These are phyloP conservation scores for Leucoraja erinaceus DNA, from an alignment of 2,113 vertebrate species.

Conservation along the genomic window DNA sequence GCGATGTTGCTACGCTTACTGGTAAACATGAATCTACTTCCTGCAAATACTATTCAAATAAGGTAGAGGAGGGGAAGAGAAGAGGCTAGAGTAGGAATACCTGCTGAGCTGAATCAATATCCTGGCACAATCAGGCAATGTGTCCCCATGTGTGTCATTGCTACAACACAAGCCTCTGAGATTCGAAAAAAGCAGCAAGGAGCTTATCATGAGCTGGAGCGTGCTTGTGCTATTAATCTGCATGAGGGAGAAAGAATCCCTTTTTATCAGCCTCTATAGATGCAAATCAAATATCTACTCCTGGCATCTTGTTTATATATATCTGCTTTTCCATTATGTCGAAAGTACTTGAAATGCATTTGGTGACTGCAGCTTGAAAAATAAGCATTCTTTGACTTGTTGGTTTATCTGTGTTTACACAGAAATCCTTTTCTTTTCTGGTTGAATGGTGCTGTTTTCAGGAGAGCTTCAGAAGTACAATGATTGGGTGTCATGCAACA, in stretches of 20 bases:
- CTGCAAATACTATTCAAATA: background rate
- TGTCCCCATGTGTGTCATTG: constrained; percentile 16
- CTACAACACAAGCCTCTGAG: background rate
- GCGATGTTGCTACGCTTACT: background rate
- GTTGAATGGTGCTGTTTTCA: background rate
- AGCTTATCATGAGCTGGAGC: background rate
- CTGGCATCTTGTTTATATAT: background rate
- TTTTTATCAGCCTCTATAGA: constrained; percentile 25
- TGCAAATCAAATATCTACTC: constrained; percentile 14
- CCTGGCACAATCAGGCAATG: background rate
- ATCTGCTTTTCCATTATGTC: background rate
- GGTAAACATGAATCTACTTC: background rate
- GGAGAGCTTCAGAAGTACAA: background rate
- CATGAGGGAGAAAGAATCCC: constrained; percentile 2
- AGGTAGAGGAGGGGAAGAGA: background rate
- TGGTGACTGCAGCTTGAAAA: background rate
- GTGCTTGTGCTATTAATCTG: background rate
- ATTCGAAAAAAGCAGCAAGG: constrained; percentile 8
- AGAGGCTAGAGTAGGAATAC: background rate
- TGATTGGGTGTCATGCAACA: background rate
- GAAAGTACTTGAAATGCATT: constrained; percentile 5
- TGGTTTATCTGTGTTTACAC: constrained; percentile 7
- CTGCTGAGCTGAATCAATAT: constrained; percentile 13
- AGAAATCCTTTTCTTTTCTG: background rate
- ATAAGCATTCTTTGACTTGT: background rate